phyloP scores from a whole-genome alignment of 2,797 vertebrate species.

The Hoplostethus mediterraneus region DNA sequence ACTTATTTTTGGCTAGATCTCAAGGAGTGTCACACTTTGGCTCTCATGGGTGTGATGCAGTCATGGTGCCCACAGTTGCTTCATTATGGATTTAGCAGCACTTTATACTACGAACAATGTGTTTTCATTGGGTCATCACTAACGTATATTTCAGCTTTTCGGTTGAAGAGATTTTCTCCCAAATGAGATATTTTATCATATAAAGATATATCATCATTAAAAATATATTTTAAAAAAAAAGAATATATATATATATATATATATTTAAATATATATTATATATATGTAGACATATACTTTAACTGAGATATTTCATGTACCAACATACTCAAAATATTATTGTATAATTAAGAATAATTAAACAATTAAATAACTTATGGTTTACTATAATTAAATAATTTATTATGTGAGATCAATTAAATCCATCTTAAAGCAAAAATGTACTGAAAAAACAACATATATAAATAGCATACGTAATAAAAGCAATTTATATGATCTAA shows the following conservation, averaged over 20 bases:
- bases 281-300: too few species aligned
- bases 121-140: neutral
- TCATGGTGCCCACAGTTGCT: neutral
- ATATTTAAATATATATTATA: too few species aligned
- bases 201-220: too few species aligned
- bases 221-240: too few species aligned
- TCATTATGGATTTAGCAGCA: neutral
- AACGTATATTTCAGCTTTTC: neutral
- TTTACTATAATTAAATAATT: too few species aligned
- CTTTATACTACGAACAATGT: neutral
- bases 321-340: too few species aligned
- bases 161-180: neutral
- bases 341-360: too few species aligned
- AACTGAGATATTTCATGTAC: too few species aligned
- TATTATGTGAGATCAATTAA: too few species aligned
- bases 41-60: neutral
- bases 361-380: too few species aligned
- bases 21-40: constrained; percentile 3
- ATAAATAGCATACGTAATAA: neutral
- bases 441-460: neutral
- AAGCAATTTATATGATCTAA: neutral
- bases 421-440: neutral
- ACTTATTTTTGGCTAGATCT: neutral
- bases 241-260: too few species aligned
- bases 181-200: too few species aligned